Base-by-base conservation (phyloP, 1,140 invertebrate genomes). In the Leptinotarsa lineolata region DNA sequence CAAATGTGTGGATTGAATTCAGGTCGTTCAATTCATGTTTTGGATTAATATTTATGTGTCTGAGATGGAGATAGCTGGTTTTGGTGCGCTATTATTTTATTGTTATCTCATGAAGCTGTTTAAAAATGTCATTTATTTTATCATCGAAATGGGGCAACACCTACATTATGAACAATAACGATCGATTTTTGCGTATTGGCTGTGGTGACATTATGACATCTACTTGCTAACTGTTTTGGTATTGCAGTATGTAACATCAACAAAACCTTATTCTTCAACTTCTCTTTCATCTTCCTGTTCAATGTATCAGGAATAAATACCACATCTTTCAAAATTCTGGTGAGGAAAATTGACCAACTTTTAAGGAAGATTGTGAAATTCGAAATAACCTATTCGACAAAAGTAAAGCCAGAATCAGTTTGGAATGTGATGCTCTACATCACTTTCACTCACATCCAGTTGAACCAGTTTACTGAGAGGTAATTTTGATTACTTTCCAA, bases 11-110 rank as follows among this genome's bases (percentile, higher is more conserved):
- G 22, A 24, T 65, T 65, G 24, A 39, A 65, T 65, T 65, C 63
- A 65, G 63, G 24, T 65, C 63, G 39, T 16, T 65, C 24, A 65
- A 65, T 30, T 65, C 63, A 65, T 65, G 63, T 39, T 65, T 65
- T 16, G 63, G 22, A 65, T 65, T 65, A 1, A 16, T 65, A 65
- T 65, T 65, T 22, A 65, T 39, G 39, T 24, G 39, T 39, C 22
- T 65, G 22, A 30, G 63, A 65, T 65, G 18, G 16, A 65, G 63
- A 65, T 65, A 65, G 39, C 63, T 39, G n/a, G 48, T 54, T 54
- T 54, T 54, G 48, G 48, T n/a, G 2, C 4, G 48, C 48, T 54
- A 18, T 54, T 54, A 54, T 13, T 12, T 54, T 54, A 54, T 54
- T 54, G 48, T 54, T 16, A n/a, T n/a, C 48, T 54, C 48, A 54